phyloP scores from a whole-genome alignment of 2,113 vertebrate genomes.

The Haemorhous mexicanus region DNA sequence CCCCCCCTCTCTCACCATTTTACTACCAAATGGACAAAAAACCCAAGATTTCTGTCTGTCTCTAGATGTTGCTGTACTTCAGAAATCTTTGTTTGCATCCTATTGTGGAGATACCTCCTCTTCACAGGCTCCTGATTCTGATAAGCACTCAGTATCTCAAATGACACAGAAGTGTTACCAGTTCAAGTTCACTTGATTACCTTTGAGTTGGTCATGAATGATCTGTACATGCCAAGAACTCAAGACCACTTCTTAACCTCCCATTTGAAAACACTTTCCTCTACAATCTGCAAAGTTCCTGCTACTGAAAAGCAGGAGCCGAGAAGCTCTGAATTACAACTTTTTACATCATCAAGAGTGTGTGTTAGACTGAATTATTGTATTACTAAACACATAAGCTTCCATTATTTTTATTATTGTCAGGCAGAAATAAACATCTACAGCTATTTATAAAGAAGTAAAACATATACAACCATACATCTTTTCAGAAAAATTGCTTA shows the following conservation, averaged over 20 bases:
- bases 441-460: neutral
- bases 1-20: accelerated
- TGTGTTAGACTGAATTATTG: neutral
- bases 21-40: neutral
- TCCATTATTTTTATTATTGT: neutral
- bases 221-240: neutral
- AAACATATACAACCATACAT: neutral
- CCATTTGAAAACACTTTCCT: neutral
- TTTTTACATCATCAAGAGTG: neutral
- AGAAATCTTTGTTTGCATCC: neutral
- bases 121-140: neutral
- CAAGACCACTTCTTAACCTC: neutral
- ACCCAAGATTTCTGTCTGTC: neutral
- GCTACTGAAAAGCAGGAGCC: neutral
- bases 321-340: neutral
- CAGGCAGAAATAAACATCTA: neutral
- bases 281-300: neutral
- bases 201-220: neutral
- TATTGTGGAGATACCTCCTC: neutral
- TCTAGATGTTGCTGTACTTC: neutral
- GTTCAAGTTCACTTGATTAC: neutral
- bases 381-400: neutral
- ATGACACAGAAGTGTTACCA: neutral
- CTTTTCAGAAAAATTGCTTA: neutral
- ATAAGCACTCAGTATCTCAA: neutral